These are phyloP conservation scores for Holothuria leucospilota DNA, from an alignment of 53 echinoderm and acorn worm genomes.

Conservation along the genomic window DNA sequence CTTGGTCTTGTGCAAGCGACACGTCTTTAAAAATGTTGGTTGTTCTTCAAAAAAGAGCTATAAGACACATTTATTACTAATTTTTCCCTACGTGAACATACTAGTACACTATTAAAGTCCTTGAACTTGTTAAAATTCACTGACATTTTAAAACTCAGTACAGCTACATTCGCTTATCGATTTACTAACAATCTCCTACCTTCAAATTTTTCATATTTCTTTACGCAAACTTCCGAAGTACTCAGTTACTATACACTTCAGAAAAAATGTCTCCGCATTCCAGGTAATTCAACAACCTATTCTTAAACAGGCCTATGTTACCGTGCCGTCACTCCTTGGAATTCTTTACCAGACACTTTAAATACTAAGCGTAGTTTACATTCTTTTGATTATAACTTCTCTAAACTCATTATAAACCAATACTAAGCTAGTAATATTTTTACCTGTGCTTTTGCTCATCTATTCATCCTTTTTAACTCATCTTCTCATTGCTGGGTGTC, in stretches of 20 bases:
- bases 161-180: neutral
- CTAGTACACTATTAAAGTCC: neutral
- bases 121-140: constrained; percentile 2
- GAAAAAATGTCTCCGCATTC: neutral
- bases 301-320: neutral
- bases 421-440: no score
- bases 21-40: neutral
- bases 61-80: constrained; percentile 10
- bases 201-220: neutral
- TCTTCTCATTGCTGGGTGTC: no score
- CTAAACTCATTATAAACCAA: no score
- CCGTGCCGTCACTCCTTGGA: neutral
- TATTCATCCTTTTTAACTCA: no score
- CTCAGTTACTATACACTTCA: neutral
- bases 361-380: no score
- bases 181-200: neutral
- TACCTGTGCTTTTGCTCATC: no score
- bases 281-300: neutral
- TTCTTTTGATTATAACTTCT: no score
- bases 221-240: neutral
- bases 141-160: neutral
- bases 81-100: neutral
- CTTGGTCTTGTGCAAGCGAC: neutral
- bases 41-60: constrained; percentile 5
- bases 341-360: neutral